Conservation (phyloP, 2,113 vertebrate genomes). For the Bombycilla garrulus region DNA sequence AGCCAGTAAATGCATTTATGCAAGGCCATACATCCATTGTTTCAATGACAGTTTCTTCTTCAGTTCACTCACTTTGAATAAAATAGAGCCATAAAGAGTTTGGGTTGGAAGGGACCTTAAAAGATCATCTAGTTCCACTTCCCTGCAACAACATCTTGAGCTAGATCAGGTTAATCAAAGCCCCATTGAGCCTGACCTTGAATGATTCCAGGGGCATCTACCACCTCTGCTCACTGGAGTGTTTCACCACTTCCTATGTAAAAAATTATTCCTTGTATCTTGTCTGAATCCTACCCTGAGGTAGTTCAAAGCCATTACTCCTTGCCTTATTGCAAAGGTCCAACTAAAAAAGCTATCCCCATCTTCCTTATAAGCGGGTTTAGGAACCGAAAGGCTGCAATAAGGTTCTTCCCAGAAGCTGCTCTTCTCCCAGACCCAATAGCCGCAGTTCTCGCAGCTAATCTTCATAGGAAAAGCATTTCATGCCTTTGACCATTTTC, state of each 20-base stretch:
- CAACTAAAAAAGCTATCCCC: background rate
- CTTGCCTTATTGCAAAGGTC: background rate
- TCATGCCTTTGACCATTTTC: background rate
- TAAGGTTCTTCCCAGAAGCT: fast-evolving
- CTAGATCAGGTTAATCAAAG: background rate
- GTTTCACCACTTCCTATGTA: background rate
- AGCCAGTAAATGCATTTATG: background rate
- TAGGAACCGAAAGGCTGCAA: background rate
- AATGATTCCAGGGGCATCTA: background rate
- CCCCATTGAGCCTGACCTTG: fast-evolving
- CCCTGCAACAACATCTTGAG: background rate
- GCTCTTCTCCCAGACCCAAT: background rate
- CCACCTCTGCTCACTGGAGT: background rate
- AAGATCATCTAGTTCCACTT: background rate
- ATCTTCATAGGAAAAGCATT: background rate
- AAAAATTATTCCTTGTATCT: background rate
- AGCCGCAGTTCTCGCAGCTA: background rate
- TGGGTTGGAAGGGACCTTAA: background rate
- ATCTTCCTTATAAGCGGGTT: background rate
- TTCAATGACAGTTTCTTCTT: background rate
- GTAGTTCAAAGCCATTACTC: background rate
- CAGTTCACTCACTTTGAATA: background rate
- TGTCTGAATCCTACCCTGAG: background rate
- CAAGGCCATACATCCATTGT: fast-evolving
- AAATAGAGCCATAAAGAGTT: background rate